Conservation (phyloP, 2,113 vertebrate species). For the Malaclemys terrapin region DNA sequence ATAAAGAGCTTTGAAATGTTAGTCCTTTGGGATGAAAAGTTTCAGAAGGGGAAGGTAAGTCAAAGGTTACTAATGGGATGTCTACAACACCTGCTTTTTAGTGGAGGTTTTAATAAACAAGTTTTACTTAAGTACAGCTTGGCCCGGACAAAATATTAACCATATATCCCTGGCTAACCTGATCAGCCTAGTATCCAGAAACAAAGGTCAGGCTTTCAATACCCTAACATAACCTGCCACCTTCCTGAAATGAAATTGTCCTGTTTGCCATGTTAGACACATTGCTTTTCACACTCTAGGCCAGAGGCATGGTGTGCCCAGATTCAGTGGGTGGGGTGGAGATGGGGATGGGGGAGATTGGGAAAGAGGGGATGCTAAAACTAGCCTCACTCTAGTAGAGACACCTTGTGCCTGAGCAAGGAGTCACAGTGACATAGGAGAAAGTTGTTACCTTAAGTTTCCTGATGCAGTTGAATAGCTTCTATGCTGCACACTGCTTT, state of each 20-base stretch:
- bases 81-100: constrained; percentile 73
- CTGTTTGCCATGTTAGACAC: not conserved
- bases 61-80: constrained; percentile 72
- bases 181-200: constrained; percentile 50
- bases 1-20: constrained; percentile 57
- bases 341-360: not conserved
- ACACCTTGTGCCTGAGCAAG: not conserved
- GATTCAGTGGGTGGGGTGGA: not conserved
- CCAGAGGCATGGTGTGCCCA: rapidly evolving
- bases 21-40: constrained; percentile 63
- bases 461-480: not conserved
- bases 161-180: constrained; percentile 41
- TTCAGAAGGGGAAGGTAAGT: constrained; percentile 68
- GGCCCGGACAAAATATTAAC: constrained; percentile 21
- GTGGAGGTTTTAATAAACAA: constrained; percentile 63
- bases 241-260: constrained; percentile 33
- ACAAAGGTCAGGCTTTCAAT: constrained; percentile 60
- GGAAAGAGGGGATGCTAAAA: not conserved
- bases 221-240: constrained; percentile 29
- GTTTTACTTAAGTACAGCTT: constrained; percentile 52
- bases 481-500: not conserved
- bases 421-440: not conserved
- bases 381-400: not conserved
- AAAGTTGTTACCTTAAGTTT: constrained; percentile 28
- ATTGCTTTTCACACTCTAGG: not conserved